Conservation (phyloP, 2,797 vertebrate species). For the Spea hammondii region DNA sequence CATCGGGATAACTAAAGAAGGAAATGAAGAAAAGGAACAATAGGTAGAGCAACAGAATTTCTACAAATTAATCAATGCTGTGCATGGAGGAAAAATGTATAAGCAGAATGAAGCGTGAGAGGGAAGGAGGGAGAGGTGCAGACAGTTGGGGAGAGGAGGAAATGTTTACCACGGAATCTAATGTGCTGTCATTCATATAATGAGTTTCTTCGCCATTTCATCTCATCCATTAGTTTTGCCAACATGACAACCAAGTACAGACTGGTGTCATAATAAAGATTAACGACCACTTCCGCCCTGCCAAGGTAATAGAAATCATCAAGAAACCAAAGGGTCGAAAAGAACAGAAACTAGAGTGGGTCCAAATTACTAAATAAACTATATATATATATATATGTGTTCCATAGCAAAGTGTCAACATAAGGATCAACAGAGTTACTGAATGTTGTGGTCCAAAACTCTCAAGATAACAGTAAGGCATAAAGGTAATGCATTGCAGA, state of each 20-base stretch:
- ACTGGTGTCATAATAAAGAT: constrained; percentile 54
- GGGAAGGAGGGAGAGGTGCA: background rate
- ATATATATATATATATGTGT: background rate
- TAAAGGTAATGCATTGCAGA: too few relatives aligned
- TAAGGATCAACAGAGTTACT: too few relatives aligned
- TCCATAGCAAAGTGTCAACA: too few relatives aligned
- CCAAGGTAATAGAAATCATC: constrained; percentile 15
- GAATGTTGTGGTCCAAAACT: too few relatives aligned
- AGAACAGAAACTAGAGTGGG: constrained; percentile 14
- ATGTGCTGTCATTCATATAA: constrained; percentile 41
- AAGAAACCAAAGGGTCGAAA: constrained; percentile 18
- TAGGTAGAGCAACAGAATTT: background rate
- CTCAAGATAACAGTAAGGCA: too few relatives aligned
- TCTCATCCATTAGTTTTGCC: constrained; percentile 26
- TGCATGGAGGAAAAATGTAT: background rate
- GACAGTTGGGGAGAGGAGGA: constrained; percentile 3
- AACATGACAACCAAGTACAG: constrained; percentile 27
- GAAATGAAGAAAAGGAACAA: background rate
- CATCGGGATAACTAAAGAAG: background rate
- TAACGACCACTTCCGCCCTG: constrained; percentile 48
- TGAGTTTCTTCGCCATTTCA: constrained; percentile 22
- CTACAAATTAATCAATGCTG: constrained; percentile 9
- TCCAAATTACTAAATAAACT: background rate
- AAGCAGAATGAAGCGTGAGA: background rate
- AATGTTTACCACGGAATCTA: constrained; percentile 39